Conservation (phyloP, 2,113 vertebrate genomes). For the Oryzias celebensis region DNA sequence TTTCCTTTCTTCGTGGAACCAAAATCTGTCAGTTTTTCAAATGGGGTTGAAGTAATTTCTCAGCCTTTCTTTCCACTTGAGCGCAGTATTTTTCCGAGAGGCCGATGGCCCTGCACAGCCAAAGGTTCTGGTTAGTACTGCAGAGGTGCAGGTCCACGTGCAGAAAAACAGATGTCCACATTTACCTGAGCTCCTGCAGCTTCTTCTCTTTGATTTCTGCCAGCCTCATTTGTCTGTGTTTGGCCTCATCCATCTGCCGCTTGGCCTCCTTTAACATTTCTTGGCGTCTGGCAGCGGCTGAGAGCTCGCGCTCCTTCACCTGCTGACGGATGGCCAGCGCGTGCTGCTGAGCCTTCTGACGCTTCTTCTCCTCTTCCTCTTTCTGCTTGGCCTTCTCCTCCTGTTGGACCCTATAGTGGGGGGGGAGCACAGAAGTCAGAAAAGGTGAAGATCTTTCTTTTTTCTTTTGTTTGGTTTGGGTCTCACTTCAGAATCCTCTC, state of each 20-base stretch:
- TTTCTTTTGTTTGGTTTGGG: too few relatives aligned
- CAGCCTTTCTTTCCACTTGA: slow-evolving; percentile 77
- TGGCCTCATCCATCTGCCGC: slow-evolving; percentile 75
- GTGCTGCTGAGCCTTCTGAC: slow-evolving; percentile 50
- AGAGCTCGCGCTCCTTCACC: slow-evolving; percentile 78
- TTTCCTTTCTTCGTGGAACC: neutral
- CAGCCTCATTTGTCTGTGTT: slow-evolving; percentile 71
- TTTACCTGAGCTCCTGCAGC: slow-evolving; percentile 84
- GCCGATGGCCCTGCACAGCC: slow-evolving; percentile 74
- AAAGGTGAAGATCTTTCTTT: neutral
- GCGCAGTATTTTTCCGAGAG: slow-evolving; percentile 86
- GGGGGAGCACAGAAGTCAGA: neutral
- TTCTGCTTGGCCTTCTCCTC: slow-evolving; percentile 64
- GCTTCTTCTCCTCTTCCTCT: slow-evolving; percentile 75
- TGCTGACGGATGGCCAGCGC: slow-evolving; percentile 77
- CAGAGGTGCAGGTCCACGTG: neutral
- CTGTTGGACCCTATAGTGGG: slow-evolving; percentile 74
- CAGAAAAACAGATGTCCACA: neutral
- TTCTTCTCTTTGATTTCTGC: slow-evolving; percentile 82
- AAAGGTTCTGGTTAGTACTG: neutral
- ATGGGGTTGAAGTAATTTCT: neutral
- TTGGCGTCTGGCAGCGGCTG: slow-evolving; percentile 57
- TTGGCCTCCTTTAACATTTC: slow-evolving; percentile 77
- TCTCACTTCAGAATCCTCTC: slow-evolving; percentile 84
- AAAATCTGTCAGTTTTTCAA: neutral